Conservation (phyloP, 2,113 vertebrate species). For the Hydropotes inermis region DNA sequence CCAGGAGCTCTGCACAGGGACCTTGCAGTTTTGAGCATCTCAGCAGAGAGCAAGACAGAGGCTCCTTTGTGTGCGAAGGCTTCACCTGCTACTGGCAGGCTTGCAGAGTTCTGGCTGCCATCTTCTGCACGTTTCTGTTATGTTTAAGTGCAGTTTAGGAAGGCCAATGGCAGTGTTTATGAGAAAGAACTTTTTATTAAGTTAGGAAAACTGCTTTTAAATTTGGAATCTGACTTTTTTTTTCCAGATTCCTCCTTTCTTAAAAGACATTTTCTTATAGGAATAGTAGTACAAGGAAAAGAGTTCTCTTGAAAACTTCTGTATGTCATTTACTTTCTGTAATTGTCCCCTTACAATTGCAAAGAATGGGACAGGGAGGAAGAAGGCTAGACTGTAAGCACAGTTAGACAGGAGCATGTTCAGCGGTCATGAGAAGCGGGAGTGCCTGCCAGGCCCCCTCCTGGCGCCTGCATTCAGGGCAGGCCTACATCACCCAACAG, state of each 20-base stretch:
- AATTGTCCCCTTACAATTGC: neutral
- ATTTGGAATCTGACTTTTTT: neutral
- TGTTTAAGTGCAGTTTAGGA: neutral
- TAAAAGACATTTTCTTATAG: neutral
- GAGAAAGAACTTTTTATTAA: neutral
- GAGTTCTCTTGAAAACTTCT: conserved; percentile 13
- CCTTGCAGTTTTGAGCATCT: neutral
- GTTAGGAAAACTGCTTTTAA: conserved; percentile 13
- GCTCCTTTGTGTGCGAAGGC: neutral
- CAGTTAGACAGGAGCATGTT: neutral
- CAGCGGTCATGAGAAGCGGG: neutral
- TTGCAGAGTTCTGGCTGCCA: neutral
- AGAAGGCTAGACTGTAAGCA: neutral
- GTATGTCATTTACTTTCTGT: neutral
- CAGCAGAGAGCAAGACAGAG: neutral
- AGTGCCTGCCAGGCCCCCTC: neutral
- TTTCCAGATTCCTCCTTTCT: neutral
- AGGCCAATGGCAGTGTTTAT: neutral
- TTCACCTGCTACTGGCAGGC: neutral
- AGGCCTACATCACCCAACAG: neutral
- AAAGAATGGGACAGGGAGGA: neutral
- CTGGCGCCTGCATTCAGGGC: neutral
- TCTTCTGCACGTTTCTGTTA: neutral
- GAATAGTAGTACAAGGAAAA: neutral
- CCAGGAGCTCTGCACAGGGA: neutral